Evolutionary conservation across 2,113 vertebrate species (phyloP).

Genomic region (Phrynosoma platyrhinos): DNA sequence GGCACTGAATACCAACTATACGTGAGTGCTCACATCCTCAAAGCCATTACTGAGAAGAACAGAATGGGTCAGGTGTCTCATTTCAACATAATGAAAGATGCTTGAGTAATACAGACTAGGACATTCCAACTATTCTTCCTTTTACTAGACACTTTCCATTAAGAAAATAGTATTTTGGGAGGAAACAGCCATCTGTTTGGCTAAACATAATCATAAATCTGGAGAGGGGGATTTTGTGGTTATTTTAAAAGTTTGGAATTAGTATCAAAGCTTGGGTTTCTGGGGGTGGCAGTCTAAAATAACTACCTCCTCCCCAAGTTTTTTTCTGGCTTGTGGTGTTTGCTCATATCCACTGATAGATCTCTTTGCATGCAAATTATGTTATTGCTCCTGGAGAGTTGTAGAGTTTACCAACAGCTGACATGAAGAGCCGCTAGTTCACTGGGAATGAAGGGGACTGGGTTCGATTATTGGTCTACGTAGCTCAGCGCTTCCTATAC

Average conservation of each 20-base stretch:
- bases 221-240: not conserved
- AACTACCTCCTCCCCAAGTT: not conserved
- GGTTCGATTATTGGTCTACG: not conserved
- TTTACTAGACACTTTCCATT: not conserved
- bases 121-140: not conserved
- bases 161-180: not conserved
- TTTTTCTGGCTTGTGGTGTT: not conserved
- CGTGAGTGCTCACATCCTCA: constrained; percentile 47
- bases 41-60: constrained; percentile 39
- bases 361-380: not conserved
- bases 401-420: not conserved
- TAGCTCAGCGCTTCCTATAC: not conserved
- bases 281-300: too few relatives aligned
- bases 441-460: not conserved
- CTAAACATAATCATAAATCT: not conserved
- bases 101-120: not conserved
- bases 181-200: not conserved
- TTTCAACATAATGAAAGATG: constrained; percentile 31
- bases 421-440: not conserved
- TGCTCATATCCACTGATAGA: not conserved
- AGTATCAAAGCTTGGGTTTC: too few relatives aligned
- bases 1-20: constrained; percentile 50
- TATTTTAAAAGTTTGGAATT: not conserved
- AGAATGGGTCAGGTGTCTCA: constrained; percentile 24
- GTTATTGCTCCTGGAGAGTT: not conserved